Evolutionary conservation across 2,888 invertebrate genomes (phyloP).

Genomic region (Cephus pygmeus): DNA sequence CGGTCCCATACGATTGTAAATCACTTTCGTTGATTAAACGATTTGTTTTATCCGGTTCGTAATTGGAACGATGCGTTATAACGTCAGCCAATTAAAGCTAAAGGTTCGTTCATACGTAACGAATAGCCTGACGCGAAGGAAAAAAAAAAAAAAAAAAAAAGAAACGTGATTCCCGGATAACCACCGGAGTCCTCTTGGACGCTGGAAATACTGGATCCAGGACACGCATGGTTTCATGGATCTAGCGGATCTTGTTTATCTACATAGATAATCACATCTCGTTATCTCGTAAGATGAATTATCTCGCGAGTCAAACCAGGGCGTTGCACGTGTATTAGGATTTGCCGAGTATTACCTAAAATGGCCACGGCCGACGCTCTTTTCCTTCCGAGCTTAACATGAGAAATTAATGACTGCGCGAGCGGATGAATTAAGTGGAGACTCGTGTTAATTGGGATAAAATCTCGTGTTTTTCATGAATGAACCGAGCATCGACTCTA

Average conservation of each 20-base stretch:
- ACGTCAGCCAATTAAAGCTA: constrained; percentile 46
- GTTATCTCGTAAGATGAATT: background rate
- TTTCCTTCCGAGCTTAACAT: background rate
- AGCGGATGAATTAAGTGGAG: constrained; percentile 50
- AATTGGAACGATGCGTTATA: constrained; percentile 51
- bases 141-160: background rate
- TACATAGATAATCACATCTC: background rate
- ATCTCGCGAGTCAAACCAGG: background rate
- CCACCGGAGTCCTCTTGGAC: background rate
- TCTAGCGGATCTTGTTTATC: background rate
- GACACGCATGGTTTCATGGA: background rate
- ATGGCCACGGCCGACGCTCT: background rate
- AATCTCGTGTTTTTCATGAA: constrained; percentile 55
- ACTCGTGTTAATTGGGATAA: constrained; percentile 58
- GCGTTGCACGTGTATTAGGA: background rate
- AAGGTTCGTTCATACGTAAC: constrained; percentile 7
- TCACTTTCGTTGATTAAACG: constrained; percentile 52
- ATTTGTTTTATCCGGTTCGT: constrained; percentile 45
- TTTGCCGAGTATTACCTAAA: background rate
- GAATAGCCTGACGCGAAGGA: background rate
- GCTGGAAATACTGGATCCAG: background rate
- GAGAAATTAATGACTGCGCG: constrained; percentile 47
- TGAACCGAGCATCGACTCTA: constrained; percentile 41
- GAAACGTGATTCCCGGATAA: background rate
- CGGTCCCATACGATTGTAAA: constrained; percentile 30